Base-by-base conservation (phyloP, 2,113 vertebrate species). In the Tachysurus fulvidraco region DNA sequence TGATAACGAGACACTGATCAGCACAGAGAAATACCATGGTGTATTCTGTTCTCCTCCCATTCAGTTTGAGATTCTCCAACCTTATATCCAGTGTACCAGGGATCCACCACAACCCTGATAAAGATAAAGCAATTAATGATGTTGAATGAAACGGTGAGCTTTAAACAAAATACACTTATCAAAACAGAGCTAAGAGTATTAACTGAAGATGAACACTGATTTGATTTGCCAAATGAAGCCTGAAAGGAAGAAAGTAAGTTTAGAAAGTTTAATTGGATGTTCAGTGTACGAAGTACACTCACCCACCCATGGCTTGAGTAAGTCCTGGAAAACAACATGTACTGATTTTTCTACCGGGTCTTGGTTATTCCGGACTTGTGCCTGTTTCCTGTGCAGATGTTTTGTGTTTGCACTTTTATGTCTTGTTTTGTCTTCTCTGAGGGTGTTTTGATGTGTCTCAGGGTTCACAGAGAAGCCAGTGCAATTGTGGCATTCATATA, bases 391-490 rank as follows among this genome's bases (percentile, higher is more conserved):
- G 52, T n/a, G 78, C 88, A 90, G 84, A 86, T 91, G 91, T 77
- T 85, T 44, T 85, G 83, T 90, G 91, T 91, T 88, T 89, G 78
- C 69, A n/a, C 78, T 60, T 85, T n/a, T 28, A 13, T 41, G 25
- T 50, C 85, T 86, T 90, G 90, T 88, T 89, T 91, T 89, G 88
- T 91, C 91, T 90, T 62, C 82, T 86, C 17, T 8, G 12, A 85
- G 71, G 64, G 77, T 57, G 60, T 88, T 83, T 89, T 90, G 84
- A 87, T 50, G 28, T 77, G 28, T 69, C 41, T 76, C 16, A 73
- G 64, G 78, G 87, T 86, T 85, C 87, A 88, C 73, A 69, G 6
- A 60, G 44, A 74, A 87, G 62, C 36, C 76, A 88, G 19, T 16
- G n/a, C 12, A 62, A 54, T 57, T 69, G 12, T 64, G 74, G 13